Percentiles rank a stretch among this genome's conserved stretches.
These are phyloP conservation scores for Noctua janthe DNA, from an alignment of 2,888 invertebrate species.

Conservation along the genomic window DNA sequence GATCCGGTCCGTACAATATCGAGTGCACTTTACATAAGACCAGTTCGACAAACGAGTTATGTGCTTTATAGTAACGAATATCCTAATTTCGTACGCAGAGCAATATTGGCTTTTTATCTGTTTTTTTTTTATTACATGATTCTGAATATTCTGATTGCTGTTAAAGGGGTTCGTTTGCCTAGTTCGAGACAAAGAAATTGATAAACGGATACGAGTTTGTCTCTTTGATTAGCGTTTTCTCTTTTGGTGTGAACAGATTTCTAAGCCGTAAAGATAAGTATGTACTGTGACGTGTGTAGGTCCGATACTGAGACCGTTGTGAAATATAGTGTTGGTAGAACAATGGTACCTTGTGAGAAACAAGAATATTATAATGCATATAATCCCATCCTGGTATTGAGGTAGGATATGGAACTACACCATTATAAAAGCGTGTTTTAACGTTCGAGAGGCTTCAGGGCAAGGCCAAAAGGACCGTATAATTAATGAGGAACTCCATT, in stretches of 20 bases:
- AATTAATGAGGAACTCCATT: not conserved
- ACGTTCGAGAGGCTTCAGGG: not conserved
- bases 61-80: constrained; percentile 78
- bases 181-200: constrained; percentile 64
- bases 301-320: constrained; percentile 2
- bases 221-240: constrained; percentile 56
- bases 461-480: not conserved
- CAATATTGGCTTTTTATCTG: constrained; percentile 76
- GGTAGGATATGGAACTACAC: not conserved
- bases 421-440: not conserved
- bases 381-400: not conserved
- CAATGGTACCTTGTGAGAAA: not conserved
- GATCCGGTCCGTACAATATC: constrained; percentile 66
- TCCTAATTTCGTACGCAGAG: constrained; percentile 77
- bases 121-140: constrained; percentile 63
- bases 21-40: constrained; percentile 76
- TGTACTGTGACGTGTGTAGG: constrained; percentile 16
- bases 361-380: not conserved
- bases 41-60: constrained; percentile 71
- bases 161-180: constrained; percentile 57
- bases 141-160: constrained; percentile 66
- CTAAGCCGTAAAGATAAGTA: constrained; percentile 35
- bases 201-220: constrained; percentile 53
- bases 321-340: constrained; percentile 3
- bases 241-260: constrained; percentile 56